Percentiles rank a stretch among this genome's conserved stretches.
Evolutionary conservation across 2,888 invertebrate genomes (phyloP).

Genomic region (Coremacera marginata): DNA sequence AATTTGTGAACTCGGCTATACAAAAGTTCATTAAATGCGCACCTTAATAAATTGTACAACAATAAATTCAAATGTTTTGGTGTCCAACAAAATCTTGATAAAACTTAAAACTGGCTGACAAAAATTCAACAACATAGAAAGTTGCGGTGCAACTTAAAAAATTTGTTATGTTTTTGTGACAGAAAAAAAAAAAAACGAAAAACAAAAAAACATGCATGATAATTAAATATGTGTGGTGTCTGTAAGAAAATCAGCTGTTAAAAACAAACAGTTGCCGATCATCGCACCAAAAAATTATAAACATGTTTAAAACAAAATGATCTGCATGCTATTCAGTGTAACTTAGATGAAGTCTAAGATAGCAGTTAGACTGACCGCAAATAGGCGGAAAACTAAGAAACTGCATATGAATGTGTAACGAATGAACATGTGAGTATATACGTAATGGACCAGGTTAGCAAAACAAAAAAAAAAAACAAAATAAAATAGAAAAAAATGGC

Average conservation of each 20-base stretch:
- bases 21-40: background rate
- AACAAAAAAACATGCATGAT: background rate
- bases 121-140: slow-evolving; percentile 1
- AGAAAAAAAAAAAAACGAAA: background rate
- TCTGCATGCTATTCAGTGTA: background rate
- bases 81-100: background rate
- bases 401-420: background rate
- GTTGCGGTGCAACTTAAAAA: slow-evolving; percentile 17
- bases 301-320: background rate
- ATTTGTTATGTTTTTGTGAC: background rate
- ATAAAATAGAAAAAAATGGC: too few species aligned
- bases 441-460: background rate
- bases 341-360: too few species aligned
- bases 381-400: background rate
- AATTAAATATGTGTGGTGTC: slow-evolving; percentile 1
- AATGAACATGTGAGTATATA: background rate
- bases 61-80: background rate
- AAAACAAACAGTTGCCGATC: background rate
- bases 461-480: too few species aligned
- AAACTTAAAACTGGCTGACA: slow-evolving; percentile 1
- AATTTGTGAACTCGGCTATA: too few species aligned
- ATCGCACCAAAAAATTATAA: background rate
- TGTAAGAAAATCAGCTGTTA: background rate
- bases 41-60: background rate
- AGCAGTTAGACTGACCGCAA: too few species aligned